phyloP scores from a whole-genome alignment of 1,140 invertebrate genomes.

The Hypothenemus hampei region DNA sequence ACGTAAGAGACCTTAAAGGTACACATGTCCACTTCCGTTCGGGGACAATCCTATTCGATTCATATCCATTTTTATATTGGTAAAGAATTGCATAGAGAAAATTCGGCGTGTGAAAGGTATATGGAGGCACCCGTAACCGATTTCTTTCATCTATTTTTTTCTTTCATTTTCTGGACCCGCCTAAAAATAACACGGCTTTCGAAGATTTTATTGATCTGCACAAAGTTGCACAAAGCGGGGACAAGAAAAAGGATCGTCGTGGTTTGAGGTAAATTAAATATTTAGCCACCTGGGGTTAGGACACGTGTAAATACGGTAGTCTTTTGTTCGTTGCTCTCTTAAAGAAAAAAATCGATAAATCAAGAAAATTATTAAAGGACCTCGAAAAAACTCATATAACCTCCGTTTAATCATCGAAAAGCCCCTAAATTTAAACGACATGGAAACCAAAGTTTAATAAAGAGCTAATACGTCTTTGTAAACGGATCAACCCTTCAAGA shows the following conservation, averaged over 20 bases:
- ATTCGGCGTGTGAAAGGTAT: background rate
- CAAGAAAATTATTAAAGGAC: too few species aligned
- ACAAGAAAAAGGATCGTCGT: constrained; percentile 2
- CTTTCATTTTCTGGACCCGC: background rate
- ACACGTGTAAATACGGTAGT: constrained; percentile 25
- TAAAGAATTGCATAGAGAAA: background rate
- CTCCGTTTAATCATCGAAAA: background rate
- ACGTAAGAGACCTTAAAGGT: too few species aligned
- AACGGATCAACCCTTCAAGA: constrained; percentile 15
- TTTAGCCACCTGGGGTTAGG: constrained; percentile 21
- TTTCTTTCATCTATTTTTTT: constrained; percentile 3
- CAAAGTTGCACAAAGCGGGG: constrained; percentile 9
- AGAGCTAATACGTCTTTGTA: constrained; percentile 1
- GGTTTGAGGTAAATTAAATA: constrained; percentile 20
- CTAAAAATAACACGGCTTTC: constrained; percentile 17
- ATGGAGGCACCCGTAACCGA: background rate
- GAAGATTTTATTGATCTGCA: constrained; percentile 7
- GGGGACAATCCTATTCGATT: too few species aligned
- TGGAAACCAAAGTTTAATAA: constrained; percentile 4
- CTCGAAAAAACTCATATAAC: too few species aligned
- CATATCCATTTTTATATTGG: constrained; percentile 2
- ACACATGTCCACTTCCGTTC: too few species aligned
- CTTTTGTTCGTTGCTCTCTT: constrained; percentile 12
- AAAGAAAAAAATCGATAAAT: too few species aligned
- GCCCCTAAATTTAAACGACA: background rate